Base-by-base conservation (phyloP, 2,113 vertebrate species). In the Malurus elegans region DNA sequence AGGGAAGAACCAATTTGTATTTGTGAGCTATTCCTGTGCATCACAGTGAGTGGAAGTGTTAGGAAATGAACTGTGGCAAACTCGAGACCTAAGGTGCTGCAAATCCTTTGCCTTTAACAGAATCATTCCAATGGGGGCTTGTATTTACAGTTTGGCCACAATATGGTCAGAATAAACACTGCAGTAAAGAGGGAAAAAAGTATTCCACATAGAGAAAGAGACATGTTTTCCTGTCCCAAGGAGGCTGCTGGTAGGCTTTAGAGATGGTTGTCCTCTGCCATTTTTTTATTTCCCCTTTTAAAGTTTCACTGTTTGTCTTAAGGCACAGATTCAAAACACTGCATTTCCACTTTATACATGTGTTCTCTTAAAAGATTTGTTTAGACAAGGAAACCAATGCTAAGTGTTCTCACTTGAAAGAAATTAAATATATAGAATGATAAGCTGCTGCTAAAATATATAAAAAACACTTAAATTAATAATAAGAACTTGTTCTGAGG, bases 381-480 rank as follows among this genome's bases (percentile, higher is more conserved):
- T 97, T 97, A 95, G 95, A 92, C 92, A 94, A 94, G 96, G 96
- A 97, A 95, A 96, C 93, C 93, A 79, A 93, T 94, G 95, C 96
- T 97, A 93, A 97, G 91, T 94, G 93, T 95, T 95, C 92, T 97
- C 94, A 91, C 96, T 97, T 92, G 95, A 96, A 98, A 97, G 95
- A 97, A 98, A 97, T 98, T 95, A 97, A 97, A 97, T 92, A 95
- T 88, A 91, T 76, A 90, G 96, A 95, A 96, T 93, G 97, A 96
- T 94, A 97, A 97, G 95, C 96, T 84, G 73, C 94, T 97, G 95
- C 92, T 93, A 91, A 95, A 97, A 96, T 81, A 83, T 95, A 97
- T 95, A 95, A 95, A 96, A 98, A 90, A 85, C 81, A 95, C 66
- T 97, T 97, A 97, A 97, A 97, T 98, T 97, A 98, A 97, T 97